phyloP scores from a whole-genome alignment of 1,140 invertebrate genomes.

The Zaprionus capensis region DNA sequence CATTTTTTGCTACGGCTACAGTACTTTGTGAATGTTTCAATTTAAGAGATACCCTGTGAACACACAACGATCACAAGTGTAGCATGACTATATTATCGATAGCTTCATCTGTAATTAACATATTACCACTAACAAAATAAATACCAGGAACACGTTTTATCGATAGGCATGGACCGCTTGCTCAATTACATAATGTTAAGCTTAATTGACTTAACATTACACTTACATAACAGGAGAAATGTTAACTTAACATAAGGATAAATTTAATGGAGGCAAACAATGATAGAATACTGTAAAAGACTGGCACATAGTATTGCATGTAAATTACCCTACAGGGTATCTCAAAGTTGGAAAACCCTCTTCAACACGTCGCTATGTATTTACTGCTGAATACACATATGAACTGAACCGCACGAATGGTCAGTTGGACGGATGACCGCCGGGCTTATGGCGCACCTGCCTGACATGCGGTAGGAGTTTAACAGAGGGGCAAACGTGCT shows the following conservation, averaged over 20 bases:
- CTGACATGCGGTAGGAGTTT: neutral
- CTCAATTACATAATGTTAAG: neutral
- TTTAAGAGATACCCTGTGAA: neutral
- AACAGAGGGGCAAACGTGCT: neutral
- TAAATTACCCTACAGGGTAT: neutral
- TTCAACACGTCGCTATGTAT: neutral
- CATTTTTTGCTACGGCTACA: neutral
- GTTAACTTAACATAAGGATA: neutral
- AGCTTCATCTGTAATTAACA: neutral
- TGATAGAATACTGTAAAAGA: neutral
- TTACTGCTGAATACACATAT: slow-evolving; percentile 10
- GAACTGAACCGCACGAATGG: slow-evolving; percentile 9
- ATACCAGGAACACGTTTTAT: no score
- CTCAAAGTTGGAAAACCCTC: neutral
- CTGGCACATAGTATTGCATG: no score
- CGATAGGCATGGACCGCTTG: neutral
- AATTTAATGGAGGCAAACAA: neutral
- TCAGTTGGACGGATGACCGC: slow-evolving; percentile 10
- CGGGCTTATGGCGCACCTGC: slow-evolving; percentile 14
- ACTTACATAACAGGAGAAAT: neutral
- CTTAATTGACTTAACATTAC: neutral
- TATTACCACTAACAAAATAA: no score
- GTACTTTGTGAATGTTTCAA: neutral
- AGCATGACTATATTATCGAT: neutral
- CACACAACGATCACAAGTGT: neutral